Base-by-base conservation (phyloP, 1,140 invertebrate genomes). In the Aporrectodea caliginosa region DNA sequence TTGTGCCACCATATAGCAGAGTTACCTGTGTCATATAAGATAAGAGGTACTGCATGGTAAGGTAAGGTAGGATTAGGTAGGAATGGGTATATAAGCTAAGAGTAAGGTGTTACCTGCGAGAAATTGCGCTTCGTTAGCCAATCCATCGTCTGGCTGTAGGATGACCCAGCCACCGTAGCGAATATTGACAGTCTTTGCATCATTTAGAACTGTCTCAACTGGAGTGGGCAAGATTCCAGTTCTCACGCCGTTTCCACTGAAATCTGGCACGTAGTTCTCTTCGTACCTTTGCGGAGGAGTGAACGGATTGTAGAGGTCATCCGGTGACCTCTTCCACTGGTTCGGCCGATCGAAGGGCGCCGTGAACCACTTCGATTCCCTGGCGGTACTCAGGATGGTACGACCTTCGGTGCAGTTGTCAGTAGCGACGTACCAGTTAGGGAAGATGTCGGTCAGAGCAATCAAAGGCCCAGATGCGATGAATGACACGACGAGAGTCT, bases 361-460 rank as follows among this genome's bases (percentile, higher is more conserved):
- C 69, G 71, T 69, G 34, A 78, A 78, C 0, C 33, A n/a, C 22
- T 71, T 31, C 2, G 68, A n/a, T 73, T 78, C 77, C 2, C 69
- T 69, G 6, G 69, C 69, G 0, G 77, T 78, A 30, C 77, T 78
- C 30, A 31, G 33, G 1, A 78, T 1, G 14, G 71, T 30, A 22
- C 70, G 69, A 14, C 68, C 14, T 35, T 72, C 16, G n/a, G 71
- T 29, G 22, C 43, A 58, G 27, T n/a, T 16, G 6, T 30, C 22
- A 14, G 31, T 0, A 6, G 31, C 22, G 16, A 78, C 69, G n/a
- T 35, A 78, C 77, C 77, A 78, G 69, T 78, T 78, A 14, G 77
- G 77, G 32, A 80, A 69, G 16, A 73, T 68, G 70, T 80, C 79
- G 35, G 79, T 78, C 33, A 30, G 35, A 22, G 79, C 1, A 22